Conservation (phyloP, 2,113 vertebrate species). For the Odocoileus virginianus region DNA sequence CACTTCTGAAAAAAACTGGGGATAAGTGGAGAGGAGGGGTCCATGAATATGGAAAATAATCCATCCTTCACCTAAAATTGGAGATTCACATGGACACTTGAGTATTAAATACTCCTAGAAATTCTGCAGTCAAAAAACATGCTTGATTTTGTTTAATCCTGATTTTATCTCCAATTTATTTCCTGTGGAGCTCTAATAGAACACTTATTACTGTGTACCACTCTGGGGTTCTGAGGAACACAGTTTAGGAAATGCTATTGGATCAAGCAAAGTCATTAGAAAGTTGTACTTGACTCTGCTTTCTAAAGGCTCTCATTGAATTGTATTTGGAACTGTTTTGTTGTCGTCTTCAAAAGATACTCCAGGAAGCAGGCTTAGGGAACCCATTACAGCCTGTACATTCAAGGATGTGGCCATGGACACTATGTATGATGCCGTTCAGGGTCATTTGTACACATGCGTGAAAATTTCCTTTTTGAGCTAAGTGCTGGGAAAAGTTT, state of each 20-base stretch:
- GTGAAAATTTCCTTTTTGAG: not conserved
- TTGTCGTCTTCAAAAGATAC: not conserved
- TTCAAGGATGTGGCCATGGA: not conserved
- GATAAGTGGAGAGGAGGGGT: not conserved
- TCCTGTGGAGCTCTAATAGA: not conserved
- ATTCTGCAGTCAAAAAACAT: not conserved
- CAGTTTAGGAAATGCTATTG: not conserved
- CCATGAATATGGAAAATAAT: not conserved
- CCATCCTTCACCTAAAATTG: not conserved
- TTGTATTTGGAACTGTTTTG: not conserved
- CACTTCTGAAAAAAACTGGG: not conserved
- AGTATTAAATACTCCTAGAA: not conserved
- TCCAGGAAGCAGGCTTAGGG: not conserved
- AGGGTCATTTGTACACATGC: not conserved
- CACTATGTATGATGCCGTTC: not conserved
- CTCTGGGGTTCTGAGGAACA: not conserved
- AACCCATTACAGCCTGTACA: not conserved
- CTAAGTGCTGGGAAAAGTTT: not conserved
- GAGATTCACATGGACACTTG: not conserved
- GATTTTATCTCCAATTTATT: not conserved
- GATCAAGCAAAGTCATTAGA: not conserved
- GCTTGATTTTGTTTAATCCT: not conserved
- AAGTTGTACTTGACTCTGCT: not conserved
- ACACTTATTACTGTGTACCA: accelerated
- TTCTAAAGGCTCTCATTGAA: not conserved